Evolutionary conservation across 2,113 vertebrate genomes (phyloP).

Genomic region (Cynopterus brachyotis): DNA sequence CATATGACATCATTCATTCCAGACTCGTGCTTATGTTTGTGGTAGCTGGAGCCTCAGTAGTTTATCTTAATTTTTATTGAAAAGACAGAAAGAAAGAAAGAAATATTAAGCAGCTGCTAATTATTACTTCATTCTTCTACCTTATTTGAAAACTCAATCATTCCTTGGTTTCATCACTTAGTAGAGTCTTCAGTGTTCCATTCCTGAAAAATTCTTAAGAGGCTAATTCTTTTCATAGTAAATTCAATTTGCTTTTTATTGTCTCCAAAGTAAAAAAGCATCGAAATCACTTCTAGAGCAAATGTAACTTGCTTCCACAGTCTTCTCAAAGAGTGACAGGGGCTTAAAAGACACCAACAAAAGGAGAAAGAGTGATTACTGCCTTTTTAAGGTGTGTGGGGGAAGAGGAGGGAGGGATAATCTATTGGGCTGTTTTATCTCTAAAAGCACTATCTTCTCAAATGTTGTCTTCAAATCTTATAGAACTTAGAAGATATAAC

Average conservation of each 20-base stretch:
- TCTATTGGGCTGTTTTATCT: neutral
- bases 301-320: neutral
- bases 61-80: slow-evolving; percentile 37
- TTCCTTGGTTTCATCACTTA: neutral
- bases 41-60: neutral
- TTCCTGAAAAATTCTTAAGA: neutral
- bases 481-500: neutral
- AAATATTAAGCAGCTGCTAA: slow-evolving; percentile 4
- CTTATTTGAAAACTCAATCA: slow-evolving; percentile 22
- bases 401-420: neutral
- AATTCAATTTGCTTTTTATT: slow-evolving; percentile 48
- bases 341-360: neutral
- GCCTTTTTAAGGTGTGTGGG: neutral
- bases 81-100: slow-evolving; percentile 33
- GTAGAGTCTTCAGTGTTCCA: neutral
- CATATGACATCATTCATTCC: neutral
- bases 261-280: slow-evolving; percentile 4
- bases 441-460: neutral
- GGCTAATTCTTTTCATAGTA: neutral
- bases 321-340: neutral
- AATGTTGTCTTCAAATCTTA: neutral
- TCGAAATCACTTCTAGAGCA: neutral
- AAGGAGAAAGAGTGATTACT: neutral
- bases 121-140: neutral
- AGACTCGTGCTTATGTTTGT: neutral